Percentiles rank a stretch among this genome's conserved stretches.
Conservation (phyloP, 2,797 vertebrate species). For the Chanos chanos region DNA sequence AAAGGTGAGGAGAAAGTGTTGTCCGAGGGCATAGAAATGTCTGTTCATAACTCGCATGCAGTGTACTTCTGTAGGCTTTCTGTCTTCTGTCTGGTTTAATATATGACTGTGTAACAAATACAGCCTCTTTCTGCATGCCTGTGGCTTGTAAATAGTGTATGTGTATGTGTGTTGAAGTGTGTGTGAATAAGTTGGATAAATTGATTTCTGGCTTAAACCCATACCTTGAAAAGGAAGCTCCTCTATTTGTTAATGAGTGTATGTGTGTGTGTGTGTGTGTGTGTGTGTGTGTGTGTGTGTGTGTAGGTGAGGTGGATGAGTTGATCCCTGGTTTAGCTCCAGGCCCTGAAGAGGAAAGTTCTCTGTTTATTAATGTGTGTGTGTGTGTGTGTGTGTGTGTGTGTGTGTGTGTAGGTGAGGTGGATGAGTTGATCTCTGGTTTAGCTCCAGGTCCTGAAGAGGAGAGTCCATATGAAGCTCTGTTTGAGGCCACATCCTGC, state of each 20-base stretch:
- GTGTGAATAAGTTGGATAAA: background rate
- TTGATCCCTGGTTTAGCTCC: background rate
- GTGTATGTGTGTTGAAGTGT: background rate
- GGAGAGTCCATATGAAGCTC: slow-evolving; percentile 89
- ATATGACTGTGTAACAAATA: background rate
- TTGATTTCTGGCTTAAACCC: no score
- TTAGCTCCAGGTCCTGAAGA: slow-evolving; percentile 76
- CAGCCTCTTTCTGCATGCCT: background rate
- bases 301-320: background rate
- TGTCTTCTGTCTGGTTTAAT: background rate
- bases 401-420: slow-evolving; percentile 62
- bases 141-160: background rate
- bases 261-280: background rate
- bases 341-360: background rate
- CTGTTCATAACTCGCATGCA: no score
- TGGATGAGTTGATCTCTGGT: slow-evolving; percentile 82
- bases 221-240: no score
- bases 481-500: slow-evolving; percentile 92
- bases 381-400: background rate
- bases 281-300: background rate
- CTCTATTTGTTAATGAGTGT: background rate
- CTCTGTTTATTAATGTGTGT: slow-evolving; percentile 2
- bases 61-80: background rate
- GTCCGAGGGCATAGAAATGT: no score
- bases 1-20: slow-evolving; percentile 62